These are phyloP conservation scores for Macrotis lagotis DNA, from an alignment of 2,113 vertebrate species.

Conservation along the genomic window DNA sequence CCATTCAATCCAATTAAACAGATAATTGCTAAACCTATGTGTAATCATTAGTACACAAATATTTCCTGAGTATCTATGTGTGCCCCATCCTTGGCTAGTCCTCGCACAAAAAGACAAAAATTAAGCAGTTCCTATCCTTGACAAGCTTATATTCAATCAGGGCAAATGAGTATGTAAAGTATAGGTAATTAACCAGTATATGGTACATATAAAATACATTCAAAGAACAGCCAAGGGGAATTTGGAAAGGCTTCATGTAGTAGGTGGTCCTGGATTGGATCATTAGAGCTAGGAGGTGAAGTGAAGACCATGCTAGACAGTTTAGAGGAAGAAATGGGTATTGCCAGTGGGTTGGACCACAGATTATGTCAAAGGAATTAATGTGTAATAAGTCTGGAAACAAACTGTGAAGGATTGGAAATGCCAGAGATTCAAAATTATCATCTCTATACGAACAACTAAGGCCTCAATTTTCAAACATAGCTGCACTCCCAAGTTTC, in stretches of 20 bases:
- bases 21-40: neutral
- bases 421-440: neutral
- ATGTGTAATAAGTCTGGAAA: neutral
- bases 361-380: neutral
- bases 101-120: neutral
- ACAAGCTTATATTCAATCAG: neutral
- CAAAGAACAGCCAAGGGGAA: neutral
- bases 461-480: neutral
- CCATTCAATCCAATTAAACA: neutral
- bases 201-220: neutral
- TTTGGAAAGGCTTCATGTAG: neutral
- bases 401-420: neutral
- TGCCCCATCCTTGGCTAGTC: neutral
- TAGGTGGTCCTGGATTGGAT: neutral
- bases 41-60: neutral
- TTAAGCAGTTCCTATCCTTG: neutral
- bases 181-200: too few relatives aligned
- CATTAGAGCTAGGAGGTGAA: neutral
- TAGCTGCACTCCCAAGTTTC: neutral
- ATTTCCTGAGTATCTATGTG: neutral
- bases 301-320: neutral
- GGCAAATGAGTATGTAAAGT: neutral
- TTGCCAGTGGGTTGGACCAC: neutral
- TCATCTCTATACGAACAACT: neutral
- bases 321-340: neutral